Percentiles rank a stretch among this genome's conserved stretches.
phyloP scores from a whole-genome alignment of 2,797 vertebrate genomes.

The Sebastes hopkinsi region DNA sequence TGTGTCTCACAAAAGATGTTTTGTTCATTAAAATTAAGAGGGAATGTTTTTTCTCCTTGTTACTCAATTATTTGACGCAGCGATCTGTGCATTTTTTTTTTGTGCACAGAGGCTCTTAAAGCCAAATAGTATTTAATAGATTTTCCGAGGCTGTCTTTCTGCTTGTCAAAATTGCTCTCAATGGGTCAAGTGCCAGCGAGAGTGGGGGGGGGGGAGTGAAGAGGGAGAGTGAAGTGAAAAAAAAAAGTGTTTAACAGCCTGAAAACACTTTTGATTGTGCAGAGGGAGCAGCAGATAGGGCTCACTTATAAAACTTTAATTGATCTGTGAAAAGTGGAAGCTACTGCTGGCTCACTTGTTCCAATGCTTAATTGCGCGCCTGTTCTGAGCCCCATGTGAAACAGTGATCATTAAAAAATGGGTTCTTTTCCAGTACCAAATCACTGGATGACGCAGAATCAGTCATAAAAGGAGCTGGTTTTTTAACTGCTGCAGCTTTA shows the following conservation, averaged over 20 bases:
- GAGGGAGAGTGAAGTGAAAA: constrained; percentile 30
- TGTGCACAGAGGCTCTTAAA: constrained; percentile 68
- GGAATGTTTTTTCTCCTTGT: constrained; percentile 26
- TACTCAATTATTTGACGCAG: constrained; percentile 62
- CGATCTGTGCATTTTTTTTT: constrained; percentile 49
- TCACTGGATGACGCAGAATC: constrained; percentile 81
- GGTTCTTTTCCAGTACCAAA: constrained; percentile 73
- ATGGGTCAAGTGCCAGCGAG: constrained; percentile 77
- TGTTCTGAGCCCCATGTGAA: constrained; percentile 73
- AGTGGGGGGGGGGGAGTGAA: constrained; percentile 20
- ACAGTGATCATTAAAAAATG: constrained; percentile 80
- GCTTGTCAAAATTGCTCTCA: constrained; percentile 79
- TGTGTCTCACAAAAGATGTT: constrained; percentile 62
- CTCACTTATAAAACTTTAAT: constrained; percentile 82
- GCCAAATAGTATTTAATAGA: constrained; percentile 80
- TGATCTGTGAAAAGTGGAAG: constrained; percentile 84
- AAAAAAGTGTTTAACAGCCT: constrained; percentile 73
- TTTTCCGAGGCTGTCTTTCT: constrained; percentile 81
- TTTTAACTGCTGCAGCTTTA: constrained; percentile 74
- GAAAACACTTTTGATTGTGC: constrained; percentile 83
- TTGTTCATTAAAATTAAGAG: constrained; percentile 61
- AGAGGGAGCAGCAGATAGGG: constrained; percentile 79
- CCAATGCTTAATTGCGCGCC: constrained; percentile 77
- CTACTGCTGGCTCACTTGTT: constrained; percentile 80
- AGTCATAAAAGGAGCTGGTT: constrained; percentile 73